phyloP scores from a whole-genome alignment of 2,113 vertebrate species.

The Rhea pennata region DNA sequence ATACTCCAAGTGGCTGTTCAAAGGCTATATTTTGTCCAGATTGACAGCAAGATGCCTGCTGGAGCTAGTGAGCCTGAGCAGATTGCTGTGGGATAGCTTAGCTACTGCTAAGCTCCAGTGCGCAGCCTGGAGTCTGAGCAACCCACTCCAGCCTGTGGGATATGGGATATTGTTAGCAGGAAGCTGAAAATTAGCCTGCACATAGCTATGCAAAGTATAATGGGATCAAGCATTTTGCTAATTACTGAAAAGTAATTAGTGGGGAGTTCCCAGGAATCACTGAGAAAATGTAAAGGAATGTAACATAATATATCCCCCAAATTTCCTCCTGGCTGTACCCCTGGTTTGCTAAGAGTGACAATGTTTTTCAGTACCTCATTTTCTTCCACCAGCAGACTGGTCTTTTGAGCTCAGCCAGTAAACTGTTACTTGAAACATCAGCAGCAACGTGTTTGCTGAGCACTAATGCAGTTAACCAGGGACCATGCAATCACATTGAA shows the following conservation, averaged over 20 bases:
- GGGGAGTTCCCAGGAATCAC: background rate
- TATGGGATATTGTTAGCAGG: background rate
- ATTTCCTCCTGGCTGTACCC: rapidly evolving
- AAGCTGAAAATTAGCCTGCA: slow-evolving; percentile 12
- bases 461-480: background rate
- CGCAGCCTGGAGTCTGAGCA: background rate
- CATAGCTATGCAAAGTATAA: background rate
- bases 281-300: background rate
- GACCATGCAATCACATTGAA: background rate
- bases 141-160: background rate
- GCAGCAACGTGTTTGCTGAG: background rate
- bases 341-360: background rate
- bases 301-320: background rate
- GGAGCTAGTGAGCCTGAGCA: slow-evolving; percentile 10
- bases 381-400: background rate
- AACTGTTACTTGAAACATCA: background rate
- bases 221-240: background rate
- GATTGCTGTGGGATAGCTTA: background rate
- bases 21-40: slow-evolving; percentile 11
- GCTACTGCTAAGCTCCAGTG: background rate
- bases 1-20: background rate
- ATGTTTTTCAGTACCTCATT: background rate
- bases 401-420: background rate
- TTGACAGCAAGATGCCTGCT: background rate
- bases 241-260: background rate